These are phyloP conservation scores for Galagoides demidoff DNA, from an alignment of 2,797 vertebrate genomes.

Conservation along the genomic window DNA sequence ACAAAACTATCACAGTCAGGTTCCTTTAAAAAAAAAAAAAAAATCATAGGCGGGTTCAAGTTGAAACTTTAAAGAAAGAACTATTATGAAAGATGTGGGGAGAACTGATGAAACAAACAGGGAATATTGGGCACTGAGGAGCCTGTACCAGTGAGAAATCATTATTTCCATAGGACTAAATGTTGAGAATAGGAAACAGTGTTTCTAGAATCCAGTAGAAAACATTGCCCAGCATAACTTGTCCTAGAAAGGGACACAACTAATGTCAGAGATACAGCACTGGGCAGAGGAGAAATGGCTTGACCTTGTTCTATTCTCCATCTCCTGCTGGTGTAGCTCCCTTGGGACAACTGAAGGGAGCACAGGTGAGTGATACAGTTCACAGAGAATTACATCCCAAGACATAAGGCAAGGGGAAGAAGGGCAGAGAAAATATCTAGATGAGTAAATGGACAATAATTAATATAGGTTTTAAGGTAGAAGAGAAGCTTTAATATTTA, in stretches of 20 bases:
- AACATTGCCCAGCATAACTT: not conserved
- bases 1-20: not conserved
- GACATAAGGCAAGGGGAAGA: not conserved
- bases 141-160: not conserved
- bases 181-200: not conserved
- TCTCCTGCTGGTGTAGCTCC: not conserved
- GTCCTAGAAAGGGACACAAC: not conserved
- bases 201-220: not conserved
- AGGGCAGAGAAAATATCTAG: not conserved
- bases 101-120: not conserved
- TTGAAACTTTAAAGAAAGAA: not conserved
- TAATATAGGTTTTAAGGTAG: not conserved
- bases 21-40: not conserved
- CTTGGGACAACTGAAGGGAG: not conserved
- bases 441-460: not conserved
- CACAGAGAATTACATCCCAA: not conserved
- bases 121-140: not conserved
- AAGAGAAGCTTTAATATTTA: not conserved
- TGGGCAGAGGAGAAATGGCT: not conserved
- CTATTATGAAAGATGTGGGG: not conserved
- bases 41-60: not conserved
- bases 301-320: not conserved
- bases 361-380: not conserved
- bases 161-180: not conserved
- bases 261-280: not conserved